phyloP scores from a whole-genome alignment of 2,888 invertebrate species.

The Sarcophaga rosellei region DNA sequence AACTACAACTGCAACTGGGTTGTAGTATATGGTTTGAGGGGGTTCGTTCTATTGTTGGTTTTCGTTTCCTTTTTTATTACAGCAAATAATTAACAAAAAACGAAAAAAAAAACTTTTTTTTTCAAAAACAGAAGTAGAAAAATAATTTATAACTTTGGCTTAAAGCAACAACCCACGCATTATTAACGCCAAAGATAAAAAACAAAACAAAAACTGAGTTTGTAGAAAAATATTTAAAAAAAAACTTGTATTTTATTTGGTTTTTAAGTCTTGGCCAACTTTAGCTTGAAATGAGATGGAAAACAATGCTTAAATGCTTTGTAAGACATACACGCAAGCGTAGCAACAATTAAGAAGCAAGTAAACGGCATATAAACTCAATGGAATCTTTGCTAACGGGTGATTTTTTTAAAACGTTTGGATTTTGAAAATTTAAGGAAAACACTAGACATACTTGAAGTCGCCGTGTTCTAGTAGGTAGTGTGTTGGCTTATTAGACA shows the following conservation, averaged over 20 bases:
- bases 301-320: constrained; percentile 21
- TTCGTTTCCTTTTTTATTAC: constrained; percentile 1
- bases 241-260: neutral
- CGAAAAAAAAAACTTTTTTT: neutral
- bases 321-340: constrained; percentile 1
- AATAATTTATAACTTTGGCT: neutral
- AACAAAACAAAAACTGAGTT: neutral
- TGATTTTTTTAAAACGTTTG: too few species aligned
- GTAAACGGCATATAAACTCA: constrained; percentile 15
- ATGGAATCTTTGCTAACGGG: neutral
- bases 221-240: neutral
- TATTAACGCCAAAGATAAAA: constrained; percentile 15
- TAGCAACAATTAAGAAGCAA: constrained; percentile 29
- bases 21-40: neutral
- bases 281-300: constrained; percentile 1
- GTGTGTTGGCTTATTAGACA: too few species aligned
- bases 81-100: constrained; percentile 34
- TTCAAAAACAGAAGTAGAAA: neutral
- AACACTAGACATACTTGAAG: too few species aligned
- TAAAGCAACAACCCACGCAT: constrained; percentile 45
- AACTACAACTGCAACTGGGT: neutral
- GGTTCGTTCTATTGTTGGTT: constrained; percentile 40
- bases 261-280: constrained; percentile 44
- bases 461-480: too few species aligned
- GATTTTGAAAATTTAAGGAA: too few species aligned